A percentile compares a stretch with the other conserved stretches of the same genome.
Conservation (phyloP, 2,888 invertebrate genomes). For the Perizoma affinitatum region DNA sequence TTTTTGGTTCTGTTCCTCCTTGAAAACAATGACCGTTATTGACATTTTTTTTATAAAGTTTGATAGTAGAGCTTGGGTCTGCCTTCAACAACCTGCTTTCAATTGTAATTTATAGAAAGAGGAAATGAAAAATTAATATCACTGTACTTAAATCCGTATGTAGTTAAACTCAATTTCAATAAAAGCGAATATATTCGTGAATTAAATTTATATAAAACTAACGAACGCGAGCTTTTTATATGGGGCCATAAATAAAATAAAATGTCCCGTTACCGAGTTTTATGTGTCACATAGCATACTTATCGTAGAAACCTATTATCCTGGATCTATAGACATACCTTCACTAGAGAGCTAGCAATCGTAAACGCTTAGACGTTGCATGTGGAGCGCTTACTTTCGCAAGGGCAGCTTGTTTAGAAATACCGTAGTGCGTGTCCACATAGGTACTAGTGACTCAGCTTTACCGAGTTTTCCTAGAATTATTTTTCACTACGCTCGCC, state of each 20-base stretch:
- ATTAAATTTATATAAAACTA: slow-evolving; percentile 35
- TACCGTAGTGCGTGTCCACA: slow-evolving; percentile 14
- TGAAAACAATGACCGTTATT: too few relatives aligned
- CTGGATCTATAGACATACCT: not conserved
- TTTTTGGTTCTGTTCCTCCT: not conserved
- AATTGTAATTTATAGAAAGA: not conserved
- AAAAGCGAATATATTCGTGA: slow-evolving; percentile 25
- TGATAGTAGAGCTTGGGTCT: too few relatives aligned
- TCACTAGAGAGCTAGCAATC: not conserved
- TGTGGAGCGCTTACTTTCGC: too few relatives aligned
- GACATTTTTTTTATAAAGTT: too few relatives aligned
- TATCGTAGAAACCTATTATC: slow-evolving; percentile 13
- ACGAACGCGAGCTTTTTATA: slow-evolving; percentile 33
- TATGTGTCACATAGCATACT: slow-evolving; percentile 24
- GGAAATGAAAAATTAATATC: slow-evolving; percentile 13
- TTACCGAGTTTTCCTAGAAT: slow-evolving; percentile 9
- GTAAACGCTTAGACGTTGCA: too few relatives aligned
- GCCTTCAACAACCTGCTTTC: too few relatives aligned
- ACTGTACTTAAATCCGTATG: slow-evolving; percentile 22
- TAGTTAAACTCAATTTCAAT: slow-evolving; percentile 27
- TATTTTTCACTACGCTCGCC: slow-evolving; percentile 5
- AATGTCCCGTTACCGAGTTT: slow-evolving; percentile 27
- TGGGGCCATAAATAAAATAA: slow-evolving; percentile 25
- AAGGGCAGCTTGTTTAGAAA: too few relatives aligned
- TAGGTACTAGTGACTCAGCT: not conserved